phyloP scores from a whole-genome alignment of 2,888 invertebrate genomes.

The Anoncus sp. region DNA sequence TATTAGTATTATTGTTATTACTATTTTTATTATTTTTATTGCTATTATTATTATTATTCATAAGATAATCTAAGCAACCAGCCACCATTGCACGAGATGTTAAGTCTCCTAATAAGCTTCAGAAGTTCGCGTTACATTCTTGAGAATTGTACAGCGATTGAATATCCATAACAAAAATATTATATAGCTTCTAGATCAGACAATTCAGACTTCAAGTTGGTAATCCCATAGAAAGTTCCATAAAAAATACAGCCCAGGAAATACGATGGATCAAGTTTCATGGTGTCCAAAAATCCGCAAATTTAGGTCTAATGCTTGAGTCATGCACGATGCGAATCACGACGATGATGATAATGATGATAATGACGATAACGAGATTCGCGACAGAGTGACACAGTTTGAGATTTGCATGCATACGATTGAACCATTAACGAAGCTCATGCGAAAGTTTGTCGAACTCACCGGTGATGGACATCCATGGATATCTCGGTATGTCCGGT shows the following conservation, averaged over 20 bases:
- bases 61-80: slow-evolving; percentile 27
- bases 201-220: background rate
- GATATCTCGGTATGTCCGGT: slow-evolving; percentile 96
- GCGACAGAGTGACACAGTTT: background rate
- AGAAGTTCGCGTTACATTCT: slow-evolving; percentile 24
- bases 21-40: background rate
- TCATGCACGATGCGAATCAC: slow-evolving; percentile 9
- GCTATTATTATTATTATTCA: background rate
- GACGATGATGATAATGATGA: too few species aligned
- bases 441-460: slow-evolving; percentile 81
- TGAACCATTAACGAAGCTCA: background rate
- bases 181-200: slow-evolving; percentile 13
- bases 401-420: background rate
- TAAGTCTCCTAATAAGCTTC: slow-evolving; percentile 36
- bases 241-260: background rate
- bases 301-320: slow-evolving; percentile 6
- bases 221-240: slow-evolving; percentile 3
- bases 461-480: slow-evolving; percentile 99
- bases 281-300: background rate
- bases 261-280: slow-evolving; percentile 5
- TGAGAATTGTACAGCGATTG: slow-evolving; percentile 31
- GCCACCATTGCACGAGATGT: slow-evolving; percentile 6
- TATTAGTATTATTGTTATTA: slow-evolving; percentile 13
- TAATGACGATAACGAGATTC: background rate
- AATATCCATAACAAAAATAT: slow-evolving; percentile 22